A percentile compares a stretch with the other conserved stretches of the same genome.
Evolutionary conservation across 2,113 vertebrate genomes (phyloP).

Genomic region (Ceratotherium simum): DNA sequence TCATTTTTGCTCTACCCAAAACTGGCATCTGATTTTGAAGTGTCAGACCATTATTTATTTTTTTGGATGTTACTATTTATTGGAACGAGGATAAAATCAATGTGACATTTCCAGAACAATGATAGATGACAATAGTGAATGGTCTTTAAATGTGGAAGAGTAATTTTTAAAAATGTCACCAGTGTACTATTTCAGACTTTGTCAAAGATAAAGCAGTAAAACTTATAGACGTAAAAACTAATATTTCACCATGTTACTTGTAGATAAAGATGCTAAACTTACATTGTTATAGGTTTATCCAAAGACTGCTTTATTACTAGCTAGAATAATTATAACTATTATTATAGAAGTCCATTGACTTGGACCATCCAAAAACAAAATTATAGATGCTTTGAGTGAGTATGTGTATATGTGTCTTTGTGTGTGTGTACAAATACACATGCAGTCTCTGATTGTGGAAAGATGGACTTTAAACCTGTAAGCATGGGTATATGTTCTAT

Average conservation of each 20-base stretch:
- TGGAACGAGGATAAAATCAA: conserved; percentile 90
- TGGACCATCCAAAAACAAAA: conserved; percentile 55
- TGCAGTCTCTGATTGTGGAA: not conserved
- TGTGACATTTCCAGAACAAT: conserved; percentile 90
- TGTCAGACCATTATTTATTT: conserved; percentile 85
- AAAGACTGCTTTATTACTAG: conserved; percentile 32
- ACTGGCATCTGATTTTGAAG: conserved; percentile 88
- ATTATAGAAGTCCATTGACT: conserved; percentile 54
- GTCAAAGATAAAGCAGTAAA: conserved; percentile 88
- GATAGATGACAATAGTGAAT: conserved; percentile 87
- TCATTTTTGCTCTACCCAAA: conserved; percentile 86
- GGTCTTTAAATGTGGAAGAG: conserved; percentile 86
- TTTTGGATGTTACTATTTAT: conserved; percentile 88
- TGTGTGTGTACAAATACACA: not conserved
- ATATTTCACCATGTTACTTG: conserved; percentile 82
- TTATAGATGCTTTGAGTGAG: not conserved
- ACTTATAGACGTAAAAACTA: conserved; percentile 86
- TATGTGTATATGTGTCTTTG: not conserved
- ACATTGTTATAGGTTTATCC: conserved; percentile 71
- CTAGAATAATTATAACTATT: conserved; percentile 46
- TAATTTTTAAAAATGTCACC: conserved; percentile 90
- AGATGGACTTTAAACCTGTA: not conserved
- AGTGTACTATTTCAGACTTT: conserved; percentile 86
- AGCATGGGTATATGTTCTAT: not conserved
- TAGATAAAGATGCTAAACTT: conserved; percentile 77